These are phyloP conservation scores for Phalloptychus januarius DNA, from an alignment of 2,797 vertebrate species.

Conservation along the genomic window DNA sequence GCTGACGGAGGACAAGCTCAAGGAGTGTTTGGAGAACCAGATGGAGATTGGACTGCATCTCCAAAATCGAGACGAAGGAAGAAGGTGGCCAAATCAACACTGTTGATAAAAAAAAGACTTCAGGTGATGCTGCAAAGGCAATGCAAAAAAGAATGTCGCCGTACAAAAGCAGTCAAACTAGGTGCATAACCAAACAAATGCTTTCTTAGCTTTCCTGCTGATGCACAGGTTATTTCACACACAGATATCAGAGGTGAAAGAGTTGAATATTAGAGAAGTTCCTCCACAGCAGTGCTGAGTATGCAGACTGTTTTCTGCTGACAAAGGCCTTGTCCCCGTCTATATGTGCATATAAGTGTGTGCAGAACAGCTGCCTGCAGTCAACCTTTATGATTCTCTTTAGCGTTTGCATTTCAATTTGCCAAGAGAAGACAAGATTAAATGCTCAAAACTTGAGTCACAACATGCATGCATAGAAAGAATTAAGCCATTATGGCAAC, in stretches of 20 bases:
- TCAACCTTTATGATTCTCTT: slow-evolving; percentile 30
- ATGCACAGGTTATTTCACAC: slow-evolving; percentile 29
- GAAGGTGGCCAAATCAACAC: slow-evolving; percentile 18
- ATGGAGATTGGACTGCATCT: slow-evolving; percentile 84
- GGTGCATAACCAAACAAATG: slow-evolving; percentile 18
- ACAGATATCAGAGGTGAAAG: slow-evolving; percentile 48
- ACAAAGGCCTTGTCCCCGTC: slow-evolving; percentile 51
- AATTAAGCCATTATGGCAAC: background rate
- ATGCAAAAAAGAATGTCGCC: background rate
- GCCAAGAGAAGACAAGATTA: background rate
- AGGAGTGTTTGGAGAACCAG: slow-evolving; percentile 93
- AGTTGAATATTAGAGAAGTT: slow-evolving; percentile 65
- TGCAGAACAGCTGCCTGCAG: slow-evolving; percentile 9
- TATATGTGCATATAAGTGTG: slow-evolving; percentile 18
- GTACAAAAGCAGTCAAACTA: background rate
- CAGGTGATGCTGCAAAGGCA: background rate
- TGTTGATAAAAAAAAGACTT: background rate
- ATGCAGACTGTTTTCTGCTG: slow-evolving; percentile 66
- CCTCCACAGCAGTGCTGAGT: slow-evolving; percentile 61
- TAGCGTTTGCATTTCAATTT: slow-evolving; percentile 13
- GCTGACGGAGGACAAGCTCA: slow-evolving; percentile 93
- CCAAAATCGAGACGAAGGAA: slow-evolving; percentile 64
- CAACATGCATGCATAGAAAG: background rate
- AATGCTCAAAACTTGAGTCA: slow-evolving; percentile 4
- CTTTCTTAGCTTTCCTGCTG: slow-evolving; percentile 22